Percentiles rank a stretch among this genome's conserved stretches.
phyloP scores from a whole-genome alignment of 1,140 invertebrate genomes.

The Agrilus planipennis region DNA sequence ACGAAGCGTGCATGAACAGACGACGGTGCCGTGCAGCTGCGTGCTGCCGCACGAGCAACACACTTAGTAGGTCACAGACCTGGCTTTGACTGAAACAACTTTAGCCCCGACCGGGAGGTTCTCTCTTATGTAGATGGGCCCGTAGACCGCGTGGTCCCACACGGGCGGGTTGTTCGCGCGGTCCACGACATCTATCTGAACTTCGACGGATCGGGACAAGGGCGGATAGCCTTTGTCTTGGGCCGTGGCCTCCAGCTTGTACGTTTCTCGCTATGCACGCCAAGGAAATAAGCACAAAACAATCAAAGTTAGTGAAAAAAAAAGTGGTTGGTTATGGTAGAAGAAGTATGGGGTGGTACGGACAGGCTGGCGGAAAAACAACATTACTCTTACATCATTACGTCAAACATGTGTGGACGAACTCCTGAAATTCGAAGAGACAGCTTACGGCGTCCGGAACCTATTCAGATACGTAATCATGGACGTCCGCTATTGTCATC shows the following conservation, averaged over 20 bases:
- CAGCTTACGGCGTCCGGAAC: slow-evolving; percentile 1
- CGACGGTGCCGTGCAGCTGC: slow-evolving; percentile 29
- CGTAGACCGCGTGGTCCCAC: slow-evolving; percentile 92
- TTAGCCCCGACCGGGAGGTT: slow-evolving; percentile 91
- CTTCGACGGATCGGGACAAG: slow-evolving; percentile 86
- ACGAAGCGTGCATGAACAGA: slow-evolving; percentile 35
- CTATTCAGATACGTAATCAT: too few relatives aligned
- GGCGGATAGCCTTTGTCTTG: slow-evolving; percentile 91
- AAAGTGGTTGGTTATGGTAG: slow-evolving; percentile 7
- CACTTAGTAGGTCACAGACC: slow-evolving; percentile 58
- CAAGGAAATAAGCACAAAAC: slow-evolving; percentile 22
- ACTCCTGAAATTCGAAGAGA: slow-evolving; percentile 6
- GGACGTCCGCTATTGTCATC: too few relatives aligned
- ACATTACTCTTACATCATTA: too few relatives aligned
- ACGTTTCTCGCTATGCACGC: slow-evolving; percentile 78
- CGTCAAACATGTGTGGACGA: too few relatives aligned
- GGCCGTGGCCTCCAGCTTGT: slow-evolving; percentile 93
- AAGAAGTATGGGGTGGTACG: slow-evolving; percentile 3
- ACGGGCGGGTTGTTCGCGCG: slow-evolving; percentile 93
- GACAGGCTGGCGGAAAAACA: slow-evolving; percentile 31
- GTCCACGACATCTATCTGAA: slow-evolving; percentile 95
- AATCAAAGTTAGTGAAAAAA: slow-evolving; percentile 34
- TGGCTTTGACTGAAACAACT: slow-evolving; percentile 95
- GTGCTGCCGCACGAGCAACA: slow-evolving; percentile 39
- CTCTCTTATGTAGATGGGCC: slow-evolving; percentile 93